phyloP scores from a whole-genome alignment of 2,797 vertebrate genomes.

The Anabas testudineus region DNA sequence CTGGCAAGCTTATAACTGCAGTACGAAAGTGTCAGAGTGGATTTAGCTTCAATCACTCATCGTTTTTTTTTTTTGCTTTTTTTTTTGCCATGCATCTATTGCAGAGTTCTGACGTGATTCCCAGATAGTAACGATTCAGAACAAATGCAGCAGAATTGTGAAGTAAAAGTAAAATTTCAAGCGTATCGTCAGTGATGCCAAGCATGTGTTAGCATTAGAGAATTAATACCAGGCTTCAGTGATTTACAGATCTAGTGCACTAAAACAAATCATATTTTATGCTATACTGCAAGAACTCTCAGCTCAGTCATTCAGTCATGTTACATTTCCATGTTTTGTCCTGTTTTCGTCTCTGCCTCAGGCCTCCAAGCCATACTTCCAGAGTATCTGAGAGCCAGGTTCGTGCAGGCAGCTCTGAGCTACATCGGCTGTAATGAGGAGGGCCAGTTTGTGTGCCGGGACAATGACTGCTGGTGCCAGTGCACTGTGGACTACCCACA shows the following conservation, averaged over 20 bases:
- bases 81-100: slow-evolving; percentile 40
- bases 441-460: slow-evolving; percentile 94
- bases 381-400: slow-evolving; percentile 91
- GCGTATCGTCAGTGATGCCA: slow-evolving; percentile 54
- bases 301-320: slow-evolving; percentile 27
- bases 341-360: slow-evolving; percentile 66
- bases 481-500: slow-evolving; percentile 90
- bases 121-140: slow-evolving; percentile 62
- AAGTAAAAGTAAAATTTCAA: slow-evolving; percentile 64
- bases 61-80: slow-evolving; percentile 34
- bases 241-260: slow-evolving; percentile 36
- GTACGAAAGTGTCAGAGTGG: slow-evolving; percentile 70
- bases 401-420: slow-evolving; percentile 95
- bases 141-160: slow-evolving; percentile 57
- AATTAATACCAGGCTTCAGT: slow-evolving; percentile 28
- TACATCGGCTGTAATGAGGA: slow-evolving; percentile 98
- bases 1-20: slow-evolving; percentile 71
- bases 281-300: slow-evolving; percentile 25
- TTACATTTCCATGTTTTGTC: slow-evolving; percentile 37
- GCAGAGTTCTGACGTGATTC: slow-evolving; percentile 67
- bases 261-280: slow-evolving; percentile 26
- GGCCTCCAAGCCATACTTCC: slow-evolving; percentile 95
- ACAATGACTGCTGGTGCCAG: slow-evolving; percentile 97
- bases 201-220: slow-evolving; percentile 45
- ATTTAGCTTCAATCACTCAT: slow-evolving; percentile 82